phyloP scores from a whole-genome alignment of 1,140 invertebrate species.

The Cydia pomonella region DNA sequence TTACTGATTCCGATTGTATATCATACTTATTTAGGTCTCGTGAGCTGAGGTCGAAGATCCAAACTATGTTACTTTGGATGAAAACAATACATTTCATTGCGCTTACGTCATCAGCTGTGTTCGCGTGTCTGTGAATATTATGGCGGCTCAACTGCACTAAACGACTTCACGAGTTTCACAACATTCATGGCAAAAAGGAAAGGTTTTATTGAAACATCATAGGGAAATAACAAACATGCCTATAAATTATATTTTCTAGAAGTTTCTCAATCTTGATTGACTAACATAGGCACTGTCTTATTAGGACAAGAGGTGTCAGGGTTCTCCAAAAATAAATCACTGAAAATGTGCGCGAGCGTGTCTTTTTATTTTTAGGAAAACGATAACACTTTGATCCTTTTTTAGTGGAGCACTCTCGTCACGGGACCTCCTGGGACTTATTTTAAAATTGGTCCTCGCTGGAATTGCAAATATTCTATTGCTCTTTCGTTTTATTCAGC shows the following conservation, averaged over 20 bases:
- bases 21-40: too few species aligned
- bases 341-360: not conserved
- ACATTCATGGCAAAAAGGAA: constrained; percentile 8
- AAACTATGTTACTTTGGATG: not conserved
- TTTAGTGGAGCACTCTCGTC: too few species aligned
- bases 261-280: not conserved
- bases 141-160: not conserved
- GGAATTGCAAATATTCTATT: too few species aligned
- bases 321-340: not conserved
- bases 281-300: not conserved
- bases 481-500: too few species aligned
- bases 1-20: too few species aligned
- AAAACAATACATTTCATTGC: constrained; percentile 1
- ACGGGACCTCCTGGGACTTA: too few species aligned
- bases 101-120: constrained; percentile 5
- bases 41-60: too few species aligned
- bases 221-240: not conserved
- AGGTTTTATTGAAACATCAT: not conserved
- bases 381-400: not conserved
- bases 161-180: constrained; percentile 18
- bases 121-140: constrained; percentile 14
- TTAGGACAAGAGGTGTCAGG: not conserved
- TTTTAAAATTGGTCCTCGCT: too few species aligned
- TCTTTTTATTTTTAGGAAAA: not conserved
- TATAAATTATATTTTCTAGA: not conserved